phyloP scores from a whole-genome alignment of 2,113 vertebrate genomes.

The Rousettus leschenaultii region DNA sequence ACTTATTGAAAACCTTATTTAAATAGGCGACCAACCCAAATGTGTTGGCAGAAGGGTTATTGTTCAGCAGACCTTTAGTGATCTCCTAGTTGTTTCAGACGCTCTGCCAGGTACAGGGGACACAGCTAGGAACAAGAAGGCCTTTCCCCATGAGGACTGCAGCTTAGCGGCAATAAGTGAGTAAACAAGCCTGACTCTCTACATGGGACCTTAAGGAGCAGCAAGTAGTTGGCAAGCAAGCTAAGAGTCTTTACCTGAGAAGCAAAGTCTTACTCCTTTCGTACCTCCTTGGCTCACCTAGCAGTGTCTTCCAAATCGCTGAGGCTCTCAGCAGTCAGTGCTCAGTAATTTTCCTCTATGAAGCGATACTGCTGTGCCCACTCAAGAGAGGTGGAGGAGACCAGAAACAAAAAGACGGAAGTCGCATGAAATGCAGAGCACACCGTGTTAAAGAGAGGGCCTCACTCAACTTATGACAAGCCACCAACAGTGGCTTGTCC shows the following conservation, averaged over 20 bases:
- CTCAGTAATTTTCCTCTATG: not conserved
- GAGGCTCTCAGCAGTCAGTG: not conserved
- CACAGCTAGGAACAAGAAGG: not conserved
- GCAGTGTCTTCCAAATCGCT: constrained; percentile 4
- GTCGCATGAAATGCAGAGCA: not conserved
- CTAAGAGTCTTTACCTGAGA: not conserved
- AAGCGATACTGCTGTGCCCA: not conserved
- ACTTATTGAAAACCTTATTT: not conserved
- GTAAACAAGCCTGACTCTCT: not conserved
- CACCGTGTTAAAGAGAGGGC: not conserved
- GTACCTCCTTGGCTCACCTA: not conserved
- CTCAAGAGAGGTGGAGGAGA: not conserved
- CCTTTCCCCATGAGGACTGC: not conserved
- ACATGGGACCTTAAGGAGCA: not conserved
- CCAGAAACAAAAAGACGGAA: not conserved
- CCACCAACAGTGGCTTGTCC: not conserved
- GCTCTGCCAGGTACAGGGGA: not conserved
- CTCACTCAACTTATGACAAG: not conserved
- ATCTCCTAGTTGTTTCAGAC: not conserved
- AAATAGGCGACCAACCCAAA: not conserved
- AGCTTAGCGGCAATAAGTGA: not conserved
- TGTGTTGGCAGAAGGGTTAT: not conserved
- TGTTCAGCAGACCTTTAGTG: not conserved
- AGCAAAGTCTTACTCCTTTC: not conserved
- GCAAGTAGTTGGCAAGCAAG: not conserved